phyloP scores from a whole-genome alignment of 2,888 invertebrate genomes.

The Rapana venosa region DNA sequence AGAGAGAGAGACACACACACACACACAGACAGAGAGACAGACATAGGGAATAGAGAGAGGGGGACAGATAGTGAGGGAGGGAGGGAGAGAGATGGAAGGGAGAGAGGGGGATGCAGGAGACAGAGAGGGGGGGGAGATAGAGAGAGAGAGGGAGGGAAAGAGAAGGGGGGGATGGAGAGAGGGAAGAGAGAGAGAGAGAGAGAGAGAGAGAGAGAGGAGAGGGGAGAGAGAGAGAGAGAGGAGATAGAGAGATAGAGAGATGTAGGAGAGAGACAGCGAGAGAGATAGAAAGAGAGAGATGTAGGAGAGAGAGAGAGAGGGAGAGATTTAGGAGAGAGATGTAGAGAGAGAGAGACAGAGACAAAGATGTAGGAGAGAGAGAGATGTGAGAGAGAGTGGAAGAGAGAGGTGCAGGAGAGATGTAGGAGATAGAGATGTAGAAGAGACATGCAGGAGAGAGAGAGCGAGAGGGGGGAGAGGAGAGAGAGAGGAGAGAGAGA shows the following conservation, averaged over 20 bases:
- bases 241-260: too few species aligned
- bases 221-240: neutral
- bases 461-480: neutral
- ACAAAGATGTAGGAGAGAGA: too few species aligned
- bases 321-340: too few species aligned
- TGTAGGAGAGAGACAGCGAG: too few species aligned
- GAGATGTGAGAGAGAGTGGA: neutral
- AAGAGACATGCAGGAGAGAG: neutral
- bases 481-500: constrained; percentile 11
- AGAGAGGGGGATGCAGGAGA: neutral
- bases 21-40: neutral
- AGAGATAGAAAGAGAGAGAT: neutral
- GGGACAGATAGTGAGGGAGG: neutral
- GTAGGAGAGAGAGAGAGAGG: neutral
- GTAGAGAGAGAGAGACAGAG: neutral
- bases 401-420: neutral
- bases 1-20: neutral
- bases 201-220: constrained; percentile 1
- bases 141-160: neutral
- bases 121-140: neutral
- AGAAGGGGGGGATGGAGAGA: neutral
- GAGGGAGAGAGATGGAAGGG: neutral
- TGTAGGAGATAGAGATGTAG: neutral
- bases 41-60: neutral
- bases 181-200: neutral